Evolutionary conservation across 2,797 vertebrate species (phyloP).

Genomic region (Tokudaia tokunoshimensis): DNA sequence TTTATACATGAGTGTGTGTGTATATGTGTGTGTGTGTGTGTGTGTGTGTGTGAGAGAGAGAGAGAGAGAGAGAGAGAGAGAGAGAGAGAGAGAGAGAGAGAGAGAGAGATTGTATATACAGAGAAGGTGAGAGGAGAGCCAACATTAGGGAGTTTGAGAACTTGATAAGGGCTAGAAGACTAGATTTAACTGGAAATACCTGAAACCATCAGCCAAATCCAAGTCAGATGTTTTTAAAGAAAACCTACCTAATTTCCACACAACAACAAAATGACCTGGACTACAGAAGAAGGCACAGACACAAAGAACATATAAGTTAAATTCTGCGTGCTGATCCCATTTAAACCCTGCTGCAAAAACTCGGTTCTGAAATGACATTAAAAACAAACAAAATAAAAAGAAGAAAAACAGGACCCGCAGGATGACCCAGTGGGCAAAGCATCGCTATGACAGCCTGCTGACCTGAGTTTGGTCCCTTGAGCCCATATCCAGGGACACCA

Average conservation of each 20-base stretch:
- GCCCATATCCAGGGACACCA: no score
- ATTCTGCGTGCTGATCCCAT: background rate
- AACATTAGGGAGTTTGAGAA: background rate
- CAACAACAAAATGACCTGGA: background rate
- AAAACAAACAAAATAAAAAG: background rate
- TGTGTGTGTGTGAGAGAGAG: background rate
- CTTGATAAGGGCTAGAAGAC: slow-evolving; percentile 1
- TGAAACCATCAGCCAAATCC: background rate
- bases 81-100: no score
- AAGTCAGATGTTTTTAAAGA: background rate
- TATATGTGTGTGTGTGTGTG: background rate
- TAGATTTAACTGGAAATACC: background rate
- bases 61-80: no score
- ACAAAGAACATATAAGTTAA: background rate
- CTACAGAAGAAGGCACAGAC: background rate
- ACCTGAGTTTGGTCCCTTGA: background rate
- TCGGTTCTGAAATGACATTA: slow-evolving; percentile 9
- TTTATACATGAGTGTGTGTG: background rate
- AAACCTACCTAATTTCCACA: background rate
- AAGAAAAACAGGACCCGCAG: background rate
- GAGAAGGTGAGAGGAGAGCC: background rate
- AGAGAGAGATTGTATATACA: background rate
- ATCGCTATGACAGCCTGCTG: background rate
- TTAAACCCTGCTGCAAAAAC: background rate
- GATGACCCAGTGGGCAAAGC: background rate